Evolutionary conservation across 2,113 vertebrate species (phyloP).

Genomic region (Pithys albifrons): DNA sequence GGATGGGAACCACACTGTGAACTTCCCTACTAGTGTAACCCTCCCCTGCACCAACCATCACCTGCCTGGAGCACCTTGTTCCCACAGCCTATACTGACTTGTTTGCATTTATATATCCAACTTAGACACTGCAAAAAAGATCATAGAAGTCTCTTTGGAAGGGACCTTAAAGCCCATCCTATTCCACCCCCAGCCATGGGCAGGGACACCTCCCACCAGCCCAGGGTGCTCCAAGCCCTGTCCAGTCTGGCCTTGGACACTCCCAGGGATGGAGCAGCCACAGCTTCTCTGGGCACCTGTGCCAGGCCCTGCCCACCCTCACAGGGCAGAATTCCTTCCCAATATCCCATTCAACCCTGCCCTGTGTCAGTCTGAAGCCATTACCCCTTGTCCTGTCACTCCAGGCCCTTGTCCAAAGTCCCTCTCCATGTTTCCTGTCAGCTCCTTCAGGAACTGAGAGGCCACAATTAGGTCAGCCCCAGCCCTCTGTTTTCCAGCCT

Average conservation of each 20-base stretch:
- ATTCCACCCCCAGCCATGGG: background rate
- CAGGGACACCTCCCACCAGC: background rate
- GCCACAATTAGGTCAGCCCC: background rate
- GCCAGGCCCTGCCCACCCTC: background rate
- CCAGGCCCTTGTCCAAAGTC: background rate
- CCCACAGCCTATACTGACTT: background rate
- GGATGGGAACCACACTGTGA: background rate
- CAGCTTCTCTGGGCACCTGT: background rate
- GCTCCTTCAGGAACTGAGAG: background rate
- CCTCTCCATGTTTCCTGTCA: background rate
- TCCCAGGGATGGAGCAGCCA: background rate
- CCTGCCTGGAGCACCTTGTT: background rate
- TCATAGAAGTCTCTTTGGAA: background rate
- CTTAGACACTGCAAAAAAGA: background rate
- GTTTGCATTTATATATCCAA: background rate
- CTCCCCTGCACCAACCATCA: background rate
- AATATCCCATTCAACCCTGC: background rate
- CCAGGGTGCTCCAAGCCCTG: background rate
- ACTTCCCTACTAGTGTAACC: background rate
- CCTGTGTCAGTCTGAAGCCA: background rate
- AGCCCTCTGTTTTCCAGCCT: background rate
- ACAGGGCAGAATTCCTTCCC: background rate
- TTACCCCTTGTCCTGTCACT: background rate
- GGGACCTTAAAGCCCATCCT: background rate
- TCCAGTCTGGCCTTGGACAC: background rate